Base-by-base conservation (phyloP, 2,113 vertebrate genomes). In the Periophthalmodon schlosseri region DNA sequence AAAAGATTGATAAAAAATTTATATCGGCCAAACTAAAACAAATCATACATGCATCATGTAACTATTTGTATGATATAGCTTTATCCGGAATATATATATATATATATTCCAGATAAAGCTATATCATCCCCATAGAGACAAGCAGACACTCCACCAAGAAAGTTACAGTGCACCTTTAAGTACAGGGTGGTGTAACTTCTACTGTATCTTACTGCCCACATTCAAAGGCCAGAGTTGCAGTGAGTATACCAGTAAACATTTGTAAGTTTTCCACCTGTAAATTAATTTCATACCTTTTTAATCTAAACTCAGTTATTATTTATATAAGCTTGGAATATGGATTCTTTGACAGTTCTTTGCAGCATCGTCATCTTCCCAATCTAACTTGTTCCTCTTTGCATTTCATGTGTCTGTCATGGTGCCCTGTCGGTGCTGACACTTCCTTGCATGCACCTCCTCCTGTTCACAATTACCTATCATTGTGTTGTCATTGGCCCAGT, bases 381-480 rank as follows among this genome's bases (percentile, higher is more conserved):
- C 47, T 11, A 1, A 0, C 23, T 46, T 23, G 4, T 24, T 24
- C 33, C 46, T 5, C 58, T 33, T 61, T 14, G 36, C 58, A 77
- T 74, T 81, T 81, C 68, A 79, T 82, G 72, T 66, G 66, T 83
- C 39, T 44, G 50, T 64, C 78, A 73, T 73, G 69, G 69, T n/a
- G 76, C 67, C 2, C 57, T 73, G 81, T 78, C 34, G 23, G 66
- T 46, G 65, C 67, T 81, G 85, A 75, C 82, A 82, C 77, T 81
- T 71, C 49, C 80, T 70, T 66, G 65, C 73, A 69, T 75, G 70
- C 80, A 72, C 74, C 39, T 49, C 83, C 69, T 34, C 75, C 76
- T 84, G 74, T 77, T 75, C 70, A 81, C 79, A 80, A 86, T 86
- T 84, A 84, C 85, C 67, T 60, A 78, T 90, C 85, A 87, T 88